Conservation (phyloP, 2,113 vertebrate genomes). For the Rana temporaria region DNA sequence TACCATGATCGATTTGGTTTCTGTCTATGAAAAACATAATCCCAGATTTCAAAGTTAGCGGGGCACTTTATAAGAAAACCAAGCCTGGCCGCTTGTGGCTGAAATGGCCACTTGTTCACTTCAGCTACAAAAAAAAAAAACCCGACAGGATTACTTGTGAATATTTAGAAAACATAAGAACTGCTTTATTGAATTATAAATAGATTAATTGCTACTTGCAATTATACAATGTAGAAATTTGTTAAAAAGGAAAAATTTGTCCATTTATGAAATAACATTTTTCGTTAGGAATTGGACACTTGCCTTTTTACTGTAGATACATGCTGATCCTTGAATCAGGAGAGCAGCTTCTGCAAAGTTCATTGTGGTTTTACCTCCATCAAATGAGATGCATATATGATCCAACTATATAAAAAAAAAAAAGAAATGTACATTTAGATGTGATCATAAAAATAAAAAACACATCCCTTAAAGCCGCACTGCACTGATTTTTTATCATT, state of each 20-base stretch:
- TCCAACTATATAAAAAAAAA: conserved; percentile 82
- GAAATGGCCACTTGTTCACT: too few relatives aligned
- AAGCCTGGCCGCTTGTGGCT: neutral
- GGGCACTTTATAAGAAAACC: neutral
- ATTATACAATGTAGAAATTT: too few relatives aligned
- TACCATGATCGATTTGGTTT: too few relatives aligned
- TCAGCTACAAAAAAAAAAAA: too few relatives aligned
- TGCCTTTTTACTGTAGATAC: conserved; percentile 95
- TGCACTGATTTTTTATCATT: too few relatives aligned
- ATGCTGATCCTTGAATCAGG: conserved; percentile 90
- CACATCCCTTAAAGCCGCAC: too few relatives aligned
- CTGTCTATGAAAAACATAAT: too few relatives aligned
- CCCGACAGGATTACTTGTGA: too few relatives aligned
- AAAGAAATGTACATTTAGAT: neutral
- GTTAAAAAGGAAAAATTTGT: too few relatives aligned
- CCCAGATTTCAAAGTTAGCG: too few relatives aligned
- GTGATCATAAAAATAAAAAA: too few relatives aligned
- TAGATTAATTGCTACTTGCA: too few relatives aligned
- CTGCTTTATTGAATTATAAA: neutral
- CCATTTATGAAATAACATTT: neutral
- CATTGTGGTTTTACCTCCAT: conserved; percentile 86
- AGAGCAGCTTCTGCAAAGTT: conserved; percentile 92
- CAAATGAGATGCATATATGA: conserved; percentile 91
- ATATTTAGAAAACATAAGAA: neutral
- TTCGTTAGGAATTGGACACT: neutral